phyloP scores from a whole-genome alignment of 2,113 vertebrate species.

The Rhombomys opimus region DNA sequence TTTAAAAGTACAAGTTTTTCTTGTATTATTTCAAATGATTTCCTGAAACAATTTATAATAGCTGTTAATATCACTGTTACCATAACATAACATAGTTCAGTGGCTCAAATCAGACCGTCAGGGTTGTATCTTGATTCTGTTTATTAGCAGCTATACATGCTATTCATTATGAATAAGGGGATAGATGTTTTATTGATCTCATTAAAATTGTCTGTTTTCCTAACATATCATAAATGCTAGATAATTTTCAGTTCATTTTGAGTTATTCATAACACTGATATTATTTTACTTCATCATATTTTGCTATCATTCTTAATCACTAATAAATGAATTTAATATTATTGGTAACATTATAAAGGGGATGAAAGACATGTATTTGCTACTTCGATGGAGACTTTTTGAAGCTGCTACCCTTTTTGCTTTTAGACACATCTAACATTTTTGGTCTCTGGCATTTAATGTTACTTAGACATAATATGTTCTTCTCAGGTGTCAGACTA shows the following conservation, averaged over 20 bases:
- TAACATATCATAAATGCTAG: slow-evolving; percentile 11
- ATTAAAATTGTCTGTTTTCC: slow-evolving; percentile 3
- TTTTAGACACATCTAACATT: slow-evolving; percentile 48
- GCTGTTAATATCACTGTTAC: not conserved
- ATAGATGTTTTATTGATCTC: not conserved
- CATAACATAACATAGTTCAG: not conserved
- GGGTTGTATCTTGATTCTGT: not conserved
- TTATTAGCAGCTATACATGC: not conserved
- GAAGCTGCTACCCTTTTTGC: slow-evolving; percentile 29
- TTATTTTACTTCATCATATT: not conserved
- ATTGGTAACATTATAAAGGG: not conserved
- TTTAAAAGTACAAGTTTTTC: slow-evolving; percentile 18
- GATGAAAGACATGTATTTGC: not conserved
- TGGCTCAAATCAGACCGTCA: not conserved
- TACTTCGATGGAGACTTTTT: slow-evolving; percentile 39
- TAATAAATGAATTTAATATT: not conserved
- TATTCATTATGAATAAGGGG: slow-evolving; percentile 25
- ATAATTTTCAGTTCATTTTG: slow-evolving; percentile 32
- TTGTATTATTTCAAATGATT: not conserved
- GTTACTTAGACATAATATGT: not conserved
- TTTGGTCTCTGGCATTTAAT: slow-evolving; percentile 21
- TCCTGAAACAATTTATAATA: slow-evolving; percentile 21
- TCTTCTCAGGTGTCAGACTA: slow-evolving; percentile 29
- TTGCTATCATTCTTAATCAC: slow-evolving; percentile 41
- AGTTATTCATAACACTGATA: not conserved